Evolutionary conservation across 2,113 vertebrate genomes (phyloP), one percentile per base, ranked within the genome.

Genomic region (Xiphophorus maculatus): DNA sequence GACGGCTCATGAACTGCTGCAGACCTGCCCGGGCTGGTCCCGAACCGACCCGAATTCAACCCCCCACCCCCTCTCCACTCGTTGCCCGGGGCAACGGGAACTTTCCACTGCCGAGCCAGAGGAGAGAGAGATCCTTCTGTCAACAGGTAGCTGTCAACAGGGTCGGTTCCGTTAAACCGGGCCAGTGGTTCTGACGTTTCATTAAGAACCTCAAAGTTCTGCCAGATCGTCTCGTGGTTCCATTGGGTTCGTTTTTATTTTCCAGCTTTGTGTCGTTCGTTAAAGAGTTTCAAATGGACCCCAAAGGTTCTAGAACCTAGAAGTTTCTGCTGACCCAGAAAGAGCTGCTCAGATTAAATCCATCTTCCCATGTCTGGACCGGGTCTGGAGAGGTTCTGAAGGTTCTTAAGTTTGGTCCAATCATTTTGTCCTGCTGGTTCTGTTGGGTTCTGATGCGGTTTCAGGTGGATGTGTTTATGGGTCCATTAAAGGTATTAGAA

Each of bases 61-160:
- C 10, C 35, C 10, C 10, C 35, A 15, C 71, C 28, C 12, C 5
- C 44, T 28, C 40, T 27, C 65, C 73, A 27, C 76, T 89, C 69
- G 74, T 28, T 64, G 80, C 87, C 73, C 0, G 61, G 54, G 73
- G 84, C 72, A 25, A 42, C 63, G 33, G 15, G 40, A 78, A 73
- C 64, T 63, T 74, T 67, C 84, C 85, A 63, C 76, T 10, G 4
- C 51, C 17, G 51, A 58, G 51, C 25, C 65, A 5, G 1, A 17
- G 4, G 44, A 5, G 15, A 15, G 14, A 63, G 61, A 15, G 48
- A 54, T 19, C 22, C 48, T 22, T 10, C 51, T 58, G 22, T 58
- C 22, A 58, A 9, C 22, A 58, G 22, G 22, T 15, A 37, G 35
- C 35, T 37, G 11, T 1, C 28, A 28, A 28, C 28, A 28, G 35